phyloP scores from a whole-genome alignment of 2,888 invertebrate species.

The Scaptomyza caliginosa region DNA sequence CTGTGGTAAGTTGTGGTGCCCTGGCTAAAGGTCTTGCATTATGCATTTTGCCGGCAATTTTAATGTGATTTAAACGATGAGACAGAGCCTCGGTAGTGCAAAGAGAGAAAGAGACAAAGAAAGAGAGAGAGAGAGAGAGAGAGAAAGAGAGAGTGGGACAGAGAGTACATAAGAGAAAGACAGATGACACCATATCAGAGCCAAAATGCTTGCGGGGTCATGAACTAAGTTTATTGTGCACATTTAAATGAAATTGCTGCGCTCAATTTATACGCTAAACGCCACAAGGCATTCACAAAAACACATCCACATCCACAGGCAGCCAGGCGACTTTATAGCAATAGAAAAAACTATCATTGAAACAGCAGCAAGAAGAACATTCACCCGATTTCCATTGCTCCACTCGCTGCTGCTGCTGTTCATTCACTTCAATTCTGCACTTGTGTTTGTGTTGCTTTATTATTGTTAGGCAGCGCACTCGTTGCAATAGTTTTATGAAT shows the following conservation, averaged over 20 bases:
- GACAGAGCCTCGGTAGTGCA: slow-evolving; percentile 1
- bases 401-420: slow-evolving; percentile 29
- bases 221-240: slow-evolving; percentile 79
- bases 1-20: slow-evolving; percentile 28
- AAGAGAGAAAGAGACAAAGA: background rate
- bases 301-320: slow-evolving; percentile 8
- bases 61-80: slow-evolving; percentile 70
- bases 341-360: slow-evolving; percentile 20
- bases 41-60: slow-evolving; percentile 68
- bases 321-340: slow-evolving; percentile 16
- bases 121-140: slow-evolving; percentile 1
- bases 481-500: slow-evolving; percentile 69
- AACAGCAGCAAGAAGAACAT: slow-evolving; percentile 37
- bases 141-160: no score
- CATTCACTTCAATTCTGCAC: slow-evolving; percentile 52
- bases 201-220: slow-evolving; percentile 65
- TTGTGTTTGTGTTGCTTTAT: slow-evolving; percentile 31
- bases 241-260: slow-evolving; percentile 79
- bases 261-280: slow-evolving; percentile 77
- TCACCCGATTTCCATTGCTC: slow-evolving; percentile 61
- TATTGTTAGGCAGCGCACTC: slow-evolving; percentile 48
- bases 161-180: slow-evolving; percentile 5
- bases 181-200: slow-evolving; percentile 16
- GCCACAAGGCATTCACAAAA: slow-evolving; percentile 61
- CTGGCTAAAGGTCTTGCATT: slow-evolving; percentile 53